Evolutionary conservation across 2,113 vertebrate genomes (phyloP), one percentile per base, ranked within the genome.

Genomic region (Gnathonemus echidnorhynchus): DNA sequence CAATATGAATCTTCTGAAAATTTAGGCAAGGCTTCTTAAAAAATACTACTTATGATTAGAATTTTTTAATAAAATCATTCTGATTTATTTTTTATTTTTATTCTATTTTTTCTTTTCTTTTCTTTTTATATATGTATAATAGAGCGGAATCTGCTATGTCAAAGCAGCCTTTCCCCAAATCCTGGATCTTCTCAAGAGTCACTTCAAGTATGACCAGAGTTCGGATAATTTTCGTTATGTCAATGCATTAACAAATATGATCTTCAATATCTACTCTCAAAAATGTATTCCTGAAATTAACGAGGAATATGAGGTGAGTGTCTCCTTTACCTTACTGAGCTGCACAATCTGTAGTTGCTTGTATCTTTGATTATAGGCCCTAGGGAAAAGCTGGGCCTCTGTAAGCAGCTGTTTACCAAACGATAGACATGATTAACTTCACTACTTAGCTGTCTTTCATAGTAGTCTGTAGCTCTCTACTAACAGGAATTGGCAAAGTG

Each of bases 161-260:
- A 94, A 94, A 93, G 93, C 93, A 88, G 91, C 92, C 52, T 91
- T 94, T 21, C 94, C 93, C 74, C 90, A 94, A 86, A 92, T 94
- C 58, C 91, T 93, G 90, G 94, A 94, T 6, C 91, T 94, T 87
- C 91, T 94, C 88, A 91, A 90, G 50, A 90, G 83, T 5, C 91
- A 94, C 19, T 94, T 94, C 83, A 88, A 80, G 39, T 94, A 93
- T 91, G 90, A 31, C 13, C 88, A 52, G n/a, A 93, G 88, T 39
- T 94, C 94, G 5, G 92, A 93, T 83, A 94, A 94, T 53, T 90
- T 90, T 77, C 49, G 58, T 46, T 93, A 94, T 50, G 92, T 93
- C 21, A 91, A 53, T 50, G 87, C 77, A 84, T 56, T 94, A 87
- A 91, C 92, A 83, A 91, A 62, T 19, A 21, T 93, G 11, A 92